Conservation (phyloP, 2,888 invertebrate species). For the Gari tellinella region DNA sequence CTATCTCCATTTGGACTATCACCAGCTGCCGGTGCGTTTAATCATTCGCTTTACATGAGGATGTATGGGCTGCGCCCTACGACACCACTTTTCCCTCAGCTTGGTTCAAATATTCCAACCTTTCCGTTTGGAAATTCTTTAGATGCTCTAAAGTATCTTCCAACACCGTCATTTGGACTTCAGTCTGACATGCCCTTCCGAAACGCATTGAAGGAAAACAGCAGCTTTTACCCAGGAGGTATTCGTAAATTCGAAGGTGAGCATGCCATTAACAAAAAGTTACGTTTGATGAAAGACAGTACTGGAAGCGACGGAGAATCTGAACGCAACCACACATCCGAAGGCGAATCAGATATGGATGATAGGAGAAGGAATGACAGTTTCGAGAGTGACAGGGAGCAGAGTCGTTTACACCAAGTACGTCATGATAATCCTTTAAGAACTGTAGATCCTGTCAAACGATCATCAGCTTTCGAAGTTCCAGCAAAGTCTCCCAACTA, state of each 20-base stretch:
- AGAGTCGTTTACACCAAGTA: neutral
- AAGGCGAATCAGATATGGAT: slow-evolving; percentile 49
- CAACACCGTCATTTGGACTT: slow-evolving; percentile 22
- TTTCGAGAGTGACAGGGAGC: slow-evolving; percentile 29
- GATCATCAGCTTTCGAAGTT: slow-evolving; percentile 62
- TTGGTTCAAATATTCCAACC: slow-evolving; percentile 55
- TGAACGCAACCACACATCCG: slow-evolving; percentile 56
- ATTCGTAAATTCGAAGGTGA: slow-evolving; percentile 30
- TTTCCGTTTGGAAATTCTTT: slow-evolving; percentile 62
- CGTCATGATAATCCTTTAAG: neutral
- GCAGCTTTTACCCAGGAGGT: neutral
- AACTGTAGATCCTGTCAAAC: slow-evolving; percentile 12
- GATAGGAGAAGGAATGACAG: slow-evolving; percentile 46
- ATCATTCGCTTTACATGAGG: slow-evolving; percentile 69
- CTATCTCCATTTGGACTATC: slow-evolving; percentile 41
- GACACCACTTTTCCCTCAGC: slow-evolving; percentile 71
- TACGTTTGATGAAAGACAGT: slow-evolving; percentile 43
- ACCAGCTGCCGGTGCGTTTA: slow-evolving; percentile 51
- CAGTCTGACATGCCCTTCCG: slow-evolving; percentile 22
- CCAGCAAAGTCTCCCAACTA: slow-evolving; percentile 40
- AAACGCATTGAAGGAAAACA: slow-evolving; percentile 16
- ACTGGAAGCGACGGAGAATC: slow-evolving; percentile 59
- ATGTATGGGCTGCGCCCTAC: slow-evolving; percentile 70
- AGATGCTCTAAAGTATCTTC: slow-evolving; percentile 52
- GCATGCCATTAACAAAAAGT: slow-evolving; percentile 38